Evolutionary conservation across 2,888 invertebrate genomes (phyloP).

Genomic region (Terebella lapidaria): DNA sequence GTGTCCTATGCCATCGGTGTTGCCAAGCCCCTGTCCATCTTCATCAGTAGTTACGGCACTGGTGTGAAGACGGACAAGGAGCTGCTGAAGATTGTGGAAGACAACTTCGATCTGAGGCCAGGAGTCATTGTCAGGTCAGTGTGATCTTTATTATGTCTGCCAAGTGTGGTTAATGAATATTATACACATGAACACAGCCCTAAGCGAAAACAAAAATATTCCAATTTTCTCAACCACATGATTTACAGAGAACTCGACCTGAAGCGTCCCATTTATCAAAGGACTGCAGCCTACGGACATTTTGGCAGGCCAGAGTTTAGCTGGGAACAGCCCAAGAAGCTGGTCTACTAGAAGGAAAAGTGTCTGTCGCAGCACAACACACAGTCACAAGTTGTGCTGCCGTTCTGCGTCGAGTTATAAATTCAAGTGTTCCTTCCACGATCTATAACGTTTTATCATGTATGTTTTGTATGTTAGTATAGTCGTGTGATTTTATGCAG

Average conservation of each 20-base stretch:
- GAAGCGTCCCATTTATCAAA: slow-evolving; percentile 92
- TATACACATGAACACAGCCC: too few relatives aligned
- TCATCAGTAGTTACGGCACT: slow-evolving; percentile 96
- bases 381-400: too few relatives aligned
- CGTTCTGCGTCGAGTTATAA: too few relatives aligned
- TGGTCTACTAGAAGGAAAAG: slow-evolving; percentile 18
- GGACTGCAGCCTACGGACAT: slow-evolving; percentile 96
- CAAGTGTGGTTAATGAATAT: too few relatives aligned
- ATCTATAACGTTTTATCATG: too few relatives aligned
- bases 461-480: too few relatives aligned
- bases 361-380: too few relatives aligned
- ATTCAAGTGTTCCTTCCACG: too few relatives aligned
- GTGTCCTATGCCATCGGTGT: slow-evolving; percentile 98
- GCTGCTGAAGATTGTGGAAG: slow-evolving; percentile 75
- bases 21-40: slow-evolving; percentile 93
- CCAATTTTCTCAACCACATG: too few relatives aligned
- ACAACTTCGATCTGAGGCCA: slow-evolving; percentile 66
- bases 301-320: slow-evolving; percentile 94
- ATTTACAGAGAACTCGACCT: slow-evolving; percentile 60
- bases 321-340: slow-evolving; percentile 90
- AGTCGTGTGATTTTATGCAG: too few relatives aligned
- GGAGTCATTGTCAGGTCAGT: slow-evolving; percentile 2
- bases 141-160: too few relatives aligned
- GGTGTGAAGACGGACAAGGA: slow-evolving; percentile 78
- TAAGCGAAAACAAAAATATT: too few relatives aligned